Evolutionary conservation across 2,797 vertebrate genomes (phyloP), one percentile per base, ranked within the genome.

Genomic region (Ceyx erithaca): DNA sequence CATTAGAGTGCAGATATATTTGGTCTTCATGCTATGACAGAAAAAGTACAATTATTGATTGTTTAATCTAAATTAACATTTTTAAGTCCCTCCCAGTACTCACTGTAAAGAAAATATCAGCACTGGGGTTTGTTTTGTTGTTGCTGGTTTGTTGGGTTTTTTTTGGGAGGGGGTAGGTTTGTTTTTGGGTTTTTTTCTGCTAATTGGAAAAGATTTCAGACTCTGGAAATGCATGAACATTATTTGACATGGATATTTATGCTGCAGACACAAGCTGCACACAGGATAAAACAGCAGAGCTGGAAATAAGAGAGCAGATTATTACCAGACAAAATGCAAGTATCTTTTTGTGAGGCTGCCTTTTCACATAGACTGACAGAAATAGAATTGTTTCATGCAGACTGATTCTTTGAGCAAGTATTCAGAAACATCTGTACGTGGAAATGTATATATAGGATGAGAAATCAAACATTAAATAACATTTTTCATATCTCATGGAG

Each of bases 21-120:
- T 90, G 40, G 58, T 57, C 64, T 81, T 81, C 40, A 25, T 31
- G 20, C 73, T 61, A 4, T 23, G 31, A 82, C 57, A 86, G 80
- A 54, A 84, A 73, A 81, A 49, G 84, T 23, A 61, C 37, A 78
- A 25, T 14, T 54, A 92, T 49, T 79, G 70, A 79, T 35, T 63
- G n/a, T 69, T 93, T 66, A 52, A 66, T 66, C 69, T 83, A 67
- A 73, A 80, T 83, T 83, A 67, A 48, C 66, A 76, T 87, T 85
- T 79, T 76, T n/a, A 91, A 68, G n/a, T 55, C 40, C 72, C 64
- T 85, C 72, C 61, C 22, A 25, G 59, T 4, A 16, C 66, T 77
- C 28, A 23, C 52, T 35, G 40, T n/a, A 62, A 49, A 69, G 41
- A 45, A 82, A 76, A 7, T 49, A 49, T 66, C 41, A 41, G 52